phyloP scores from a whole-genome alignment of 2,113 vertebrate species.

The Limanda limanda region DNA sequence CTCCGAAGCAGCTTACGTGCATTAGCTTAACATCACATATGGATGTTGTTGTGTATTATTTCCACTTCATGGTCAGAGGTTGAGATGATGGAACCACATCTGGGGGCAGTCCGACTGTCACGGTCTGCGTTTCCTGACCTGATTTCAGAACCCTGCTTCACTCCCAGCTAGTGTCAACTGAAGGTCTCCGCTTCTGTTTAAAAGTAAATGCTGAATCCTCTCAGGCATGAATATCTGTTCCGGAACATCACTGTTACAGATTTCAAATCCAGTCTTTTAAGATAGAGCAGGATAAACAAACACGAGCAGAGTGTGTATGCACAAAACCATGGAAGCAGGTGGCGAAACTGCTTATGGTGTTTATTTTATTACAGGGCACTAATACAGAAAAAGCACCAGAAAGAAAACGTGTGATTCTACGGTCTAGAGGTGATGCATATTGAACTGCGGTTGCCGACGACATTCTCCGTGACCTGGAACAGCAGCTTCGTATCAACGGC shows the following conservation, averaged over 20 bases:
- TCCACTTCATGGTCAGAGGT: no score
- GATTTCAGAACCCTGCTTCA: not conserved
- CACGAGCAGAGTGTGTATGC: not conserved
- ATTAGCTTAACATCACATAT: no score
- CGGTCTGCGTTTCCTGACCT: not conserved
- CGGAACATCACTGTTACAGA: not conserved
- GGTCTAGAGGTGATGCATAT: conserved; percentile 23
- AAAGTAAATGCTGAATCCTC: conserved; percentile 3
- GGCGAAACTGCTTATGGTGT: conserved; percentile 3
- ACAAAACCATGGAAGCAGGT: not conserved
- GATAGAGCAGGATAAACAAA: not conserved
- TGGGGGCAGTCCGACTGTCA: no score
- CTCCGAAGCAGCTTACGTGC: no score
- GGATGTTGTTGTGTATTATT: no score
- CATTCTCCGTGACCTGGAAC: conserved; percentile 37
- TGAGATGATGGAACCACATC: no score
- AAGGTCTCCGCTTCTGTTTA: not conserved
- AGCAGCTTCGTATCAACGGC: not conserved
- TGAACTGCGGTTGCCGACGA: conserved; percentile 14
- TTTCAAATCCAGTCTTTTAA: not conserved
- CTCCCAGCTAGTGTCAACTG: not conserved
- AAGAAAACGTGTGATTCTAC: conserved; percentile 5
- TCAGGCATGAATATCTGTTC: not conserved
- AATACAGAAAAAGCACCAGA: conserved; percentile 18
- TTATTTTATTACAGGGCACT: conserved; percentile 9